phyloP scores from a whole-genome alignment of 2,797 vertebrate genomes.

The Gymnodraco acuticeps region DNA sequence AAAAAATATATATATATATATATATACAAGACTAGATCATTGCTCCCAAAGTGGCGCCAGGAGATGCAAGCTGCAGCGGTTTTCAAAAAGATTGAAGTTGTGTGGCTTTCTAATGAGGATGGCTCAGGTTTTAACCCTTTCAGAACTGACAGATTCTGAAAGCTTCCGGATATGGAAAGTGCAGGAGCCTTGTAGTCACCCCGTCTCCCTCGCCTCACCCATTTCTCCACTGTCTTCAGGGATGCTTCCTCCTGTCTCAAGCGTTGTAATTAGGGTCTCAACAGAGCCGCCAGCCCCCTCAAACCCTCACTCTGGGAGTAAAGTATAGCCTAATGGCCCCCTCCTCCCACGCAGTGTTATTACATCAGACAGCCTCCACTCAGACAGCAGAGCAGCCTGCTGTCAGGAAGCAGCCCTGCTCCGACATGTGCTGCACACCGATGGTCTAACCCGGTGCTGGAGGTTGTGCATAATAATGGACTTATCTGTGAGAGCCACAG shows the following conservation, averaged over 20 bases:
- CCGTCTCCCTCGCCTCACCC: slow-evolving; percentile 16
- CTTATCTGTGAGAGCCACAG: slow-evolving; percentile 41
- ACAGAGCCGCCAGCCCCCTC: slow-evolving; percentile 27
- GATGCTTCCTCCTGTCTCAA: slow-evolving; percentile 33
- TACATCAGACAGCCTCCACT: slow-evolving; percentile 57
- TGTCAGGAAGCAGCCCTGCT: slow-evolving; percentile 56
- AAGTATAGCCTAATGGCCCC: slow-evolving; percentile 47
- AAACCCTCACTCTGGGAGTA: slow-evolving; percentile 36
- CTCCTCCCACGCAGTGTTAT: slow-evolving; percentile 39
- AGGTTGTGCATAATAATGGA: slow-evolving; percentile 51
- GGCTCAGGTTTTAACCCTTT: slow-evolving; percentile 21
- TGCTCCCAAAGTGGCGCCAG: slow-evolving; percentile 12
- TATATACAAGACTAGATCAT: background rate
- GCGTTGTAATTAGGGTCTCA: slow-evolving; percentile 51
- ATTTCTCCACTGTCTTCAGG: slow-evolving; percentile 21
- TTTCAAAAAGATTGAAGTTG: slow-evolving; percentile 23
- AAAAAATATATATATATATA: background rate
- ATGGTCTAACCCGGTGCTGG: slow-evolving; percentile 61
- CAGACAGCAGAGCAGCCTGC: slow-evolving; percentile 59
- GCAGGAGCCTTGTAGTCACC: slow-evolving; percentile 1
- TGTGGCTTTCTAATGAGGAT: slow-evolving; percentile 26
- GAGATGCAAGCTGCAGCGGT: slow-evolving; percentile 8
- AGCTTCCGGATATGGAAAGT: slow-evolving; percentile 6
- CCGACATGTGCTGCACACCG: slow-evolving; percentile 72
- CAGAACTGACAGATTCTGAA: slow-evolving; percentile 33